phyloP scores from a whole-genome alignment of 2,888 invertebrate genomes.

The Aphelenchoides bicaudatus region DNA sequence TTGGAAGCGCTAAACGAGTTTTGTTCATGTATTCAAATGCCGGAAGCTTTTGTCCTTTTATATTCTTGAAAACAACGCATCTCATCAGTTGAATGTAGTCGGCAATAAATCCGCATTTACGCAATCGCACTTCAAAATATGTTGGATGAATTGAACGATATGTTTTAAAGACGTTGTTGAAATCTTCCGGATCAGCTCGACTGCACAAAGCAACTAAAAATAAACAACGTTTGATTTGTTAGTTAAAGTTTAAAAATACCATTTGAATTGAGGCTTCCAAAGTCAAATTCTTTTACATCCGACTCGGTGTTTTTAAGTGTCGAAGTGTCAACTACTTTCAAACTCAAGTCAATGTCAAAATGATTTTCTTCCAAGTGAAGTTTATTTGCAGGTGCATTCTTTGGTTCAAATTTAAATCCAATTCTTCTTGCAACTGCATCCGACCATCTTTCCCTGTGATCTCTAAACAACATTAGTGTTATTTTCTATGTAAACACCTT shows the following conservation, averaged over 20 bases:
- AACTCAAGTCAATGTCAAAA: too few species aligned
- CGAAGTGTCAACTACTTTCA: too few species aligned
- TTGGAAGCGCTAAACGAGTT: not conserved
- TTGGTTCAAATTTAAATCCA: too few species aligned
- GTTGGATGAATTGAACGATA: not conserved
- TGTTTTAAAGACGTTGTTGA: not conserved
- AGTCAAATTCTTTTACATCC: too few species aligned
- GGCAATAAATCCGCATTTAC: not conserved
- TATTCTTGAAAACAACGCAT: not conserved
- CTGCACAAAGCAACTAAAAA: too few species aligned
- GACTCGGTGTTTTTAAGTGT: too few species aligned
- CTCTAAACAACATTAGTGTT: not conserved
- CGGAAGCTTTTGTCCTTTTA: not conserved
- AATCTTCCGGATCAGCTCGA: too few species aligned
- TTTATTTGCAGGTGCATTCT: not conserved
- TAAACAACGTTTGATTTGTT: too few species aligned
- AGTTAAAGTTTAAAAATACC: not conserved
- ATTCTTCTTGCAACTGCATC: constrained; percentile 5
- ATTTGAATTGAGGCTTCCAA: not conserved
- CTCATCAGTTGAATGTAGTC: not conserved
- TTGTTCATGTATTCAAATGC: not conserved
- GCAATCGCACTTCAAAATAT: not conserved
- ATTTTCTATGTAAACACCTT: not conserved
- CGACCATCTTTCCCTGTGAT: not conserved
- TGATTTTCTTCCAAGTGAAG: too few species aligned